Conservation (phyloP, 2,888 invertebrate genomes). For the Dryomyza anilis region DNA sequence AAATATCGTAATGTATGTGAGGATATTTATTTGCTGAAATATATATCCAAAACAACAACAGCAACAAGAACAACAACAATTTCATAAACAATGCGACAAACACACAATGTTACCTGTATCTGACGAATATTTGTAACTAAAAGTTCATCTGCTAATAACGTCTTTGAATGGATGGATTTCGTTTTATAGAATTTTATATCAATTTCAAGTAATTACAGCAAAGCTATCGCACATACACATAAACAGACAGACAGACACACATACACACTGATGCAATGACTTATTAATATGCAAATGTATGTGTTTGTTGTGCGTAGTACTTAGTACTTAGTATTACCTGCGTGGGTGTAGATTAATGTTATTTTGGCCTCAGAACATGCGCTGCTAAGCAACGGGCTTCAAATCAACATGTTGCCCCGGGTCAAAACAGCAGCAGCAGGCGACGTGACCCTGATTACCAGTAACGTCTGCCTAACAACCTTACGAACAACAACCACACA, state of each 20-base stretch:
- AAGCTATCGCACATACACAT: neutral
- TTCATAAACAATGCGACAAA: neutral
- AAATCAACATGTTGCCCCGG: no score
- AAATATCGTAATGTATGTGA: neutral
- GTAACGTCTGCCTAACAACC: no score
- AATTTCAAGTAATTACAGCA: constrained; percentile 8
- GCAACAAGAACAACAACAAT: neutral
- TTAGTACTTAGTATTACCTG: no score
- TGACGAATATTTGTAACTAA: neutral
- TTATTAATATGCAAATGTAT: no score
- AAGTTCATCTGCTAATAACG: constrained; percentile 1
- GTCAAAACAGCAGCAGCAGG: no score
- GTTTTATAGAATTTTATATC: neutral
- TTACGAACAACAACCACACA: no score
- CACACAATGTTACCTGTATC: neutral
- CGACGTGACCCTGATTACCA: no score
- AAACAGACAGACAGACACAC: constrained; percentile 16
- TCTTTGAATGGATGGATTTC: neutral
- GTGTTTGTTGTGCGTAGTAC: no score
- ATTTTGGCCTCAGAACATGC: no score
- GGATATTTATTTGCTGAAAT: neutral
- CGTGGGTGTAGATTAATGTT: no score
- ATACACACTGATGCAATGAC: constrained; percentile 8
- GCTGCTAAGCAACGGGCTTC: no score
- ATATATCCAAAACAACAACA: neutral